Evolutionary conservation across 2,797 vertebrate species (phyloP).

Genomic region (Amblyraja radiata): DNA sequence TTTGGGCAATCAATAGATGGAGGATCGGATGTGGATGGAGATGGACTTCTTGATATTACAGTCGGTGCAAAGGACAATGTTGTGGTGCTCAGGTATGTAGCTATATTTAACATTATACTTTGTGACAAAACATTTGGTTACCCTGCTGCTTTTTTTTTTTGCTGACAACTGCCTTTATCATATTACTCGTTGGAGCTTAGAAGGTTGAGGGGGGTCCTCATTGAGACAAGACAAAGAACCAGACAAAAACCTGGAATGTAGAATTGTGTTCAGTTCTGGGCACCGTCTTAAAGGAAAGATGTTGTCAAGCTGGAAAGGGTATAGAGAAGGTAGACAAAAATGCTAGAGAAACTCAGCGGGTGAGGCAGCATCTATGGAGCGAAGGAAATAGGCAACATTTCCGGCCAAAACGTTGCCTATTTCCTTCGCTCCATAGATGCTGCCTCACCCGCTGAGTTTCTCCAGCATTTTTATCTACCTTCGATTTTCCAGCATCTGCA

Average conservation of each 20-base stretch:
- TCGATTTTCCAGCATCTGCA: too few species aligned
- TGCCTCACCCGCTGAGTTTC: too few species aligned
- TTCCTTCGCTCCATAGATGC: too few species aligned
- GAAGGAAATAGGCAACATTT: too few species aligned
- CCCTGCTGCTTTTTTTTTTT: neutral
- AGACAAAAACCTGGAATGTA: neutral
- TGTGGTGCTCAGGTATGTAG: constrained; percentile 57
- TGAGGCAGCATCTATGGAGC: too few species aligned
- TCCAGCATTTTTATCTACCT: too few species aligned
- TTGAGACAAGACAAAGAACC: too few species aligned
- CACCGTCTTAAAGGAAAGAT: neutral
- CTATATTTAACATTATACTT: neutral
- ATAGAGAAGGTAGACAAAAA: too few species aligned
- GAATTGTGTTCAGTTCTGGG: neutral
- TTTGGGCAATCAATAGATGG: constrained; percentile 60
- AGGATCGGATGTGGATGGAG: constrained; percentile 45
- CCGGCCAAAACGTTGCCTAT: too few species aligned
- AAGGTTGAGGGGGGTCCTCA: too few species aligned
- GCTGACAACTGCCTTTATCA: neutral
- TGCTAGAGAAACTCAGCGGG: too few species aligned
- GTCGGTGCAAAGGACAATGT: constrained; percentile 52
- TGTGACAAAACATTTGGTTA: neutral
- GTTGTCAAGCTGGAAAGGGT: neutral
- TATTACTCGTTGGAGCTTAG: too few species aligned
- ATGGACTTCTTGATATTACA: constrained; percentile 47